Percentiles rank a stretch among this genome's conserved stretches.
Conservation (phyloP, 2,113 vertebrate genomes). For the Eonycteris spelaea region DNA sequence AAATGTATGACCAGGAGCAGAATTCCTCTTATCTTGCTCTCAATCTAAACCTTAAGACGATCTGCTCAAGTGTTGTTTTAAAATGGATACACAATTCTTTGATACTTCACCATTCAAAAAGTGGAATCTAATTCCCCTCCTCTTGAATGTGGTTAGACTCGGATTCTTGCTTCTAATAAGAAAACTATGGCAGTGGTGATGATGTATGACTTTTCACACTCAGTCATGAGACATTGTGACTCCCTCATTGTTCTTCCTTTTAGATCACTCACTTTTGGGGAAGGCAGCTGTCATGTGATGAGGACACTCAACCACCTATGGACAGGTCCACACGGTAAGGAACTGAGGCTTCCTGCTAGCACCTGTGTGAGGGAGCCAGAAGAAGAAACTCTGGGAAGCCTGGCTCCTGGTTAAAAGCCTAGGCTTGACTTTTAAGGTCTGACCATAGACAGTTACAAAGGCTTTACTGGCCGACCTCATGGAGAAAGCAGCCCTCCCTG, state of each 20-base stretch:
- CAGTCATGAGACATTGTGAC: background rate
- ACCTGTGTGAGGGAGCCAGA: background rate
- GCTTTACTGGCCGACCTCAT: background rate
- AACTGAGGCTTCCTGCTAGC: background rate
- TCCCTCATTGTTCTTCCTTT: background rate
- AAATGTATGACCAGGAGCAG: background rate
- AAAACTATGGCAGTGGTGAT: background rate
- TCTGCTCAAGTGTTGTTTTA: background rate
- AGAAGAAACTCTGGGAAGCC: background rate
- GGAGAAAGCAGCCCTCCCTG: background rate
- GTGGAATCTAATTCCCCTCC: background rate
- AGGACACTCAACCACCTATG: background rate
- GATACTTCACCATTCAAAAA: background rate
- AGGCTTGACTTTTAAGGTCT: background rate
- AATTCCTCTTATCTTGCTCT: background rate
- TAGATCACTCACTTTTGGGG: background rate
- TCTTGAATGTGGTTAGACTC: background rate
- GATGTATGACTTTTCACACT: background rate
- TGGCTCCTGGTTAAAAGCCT: background rate
- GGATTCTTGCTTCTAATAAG: background rate
- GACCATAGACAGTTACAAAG: background rate
- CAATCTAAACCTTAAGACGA: background rate
- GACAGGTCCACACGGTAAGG: background rate
- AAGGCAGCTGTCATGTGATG: background rate
- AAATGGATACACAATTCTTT: background rate